Evolutionary conservation across 2,888 invertebrate genomes (phyloP).

Genomic region (Spilosoma lubricipeda): DNA sequence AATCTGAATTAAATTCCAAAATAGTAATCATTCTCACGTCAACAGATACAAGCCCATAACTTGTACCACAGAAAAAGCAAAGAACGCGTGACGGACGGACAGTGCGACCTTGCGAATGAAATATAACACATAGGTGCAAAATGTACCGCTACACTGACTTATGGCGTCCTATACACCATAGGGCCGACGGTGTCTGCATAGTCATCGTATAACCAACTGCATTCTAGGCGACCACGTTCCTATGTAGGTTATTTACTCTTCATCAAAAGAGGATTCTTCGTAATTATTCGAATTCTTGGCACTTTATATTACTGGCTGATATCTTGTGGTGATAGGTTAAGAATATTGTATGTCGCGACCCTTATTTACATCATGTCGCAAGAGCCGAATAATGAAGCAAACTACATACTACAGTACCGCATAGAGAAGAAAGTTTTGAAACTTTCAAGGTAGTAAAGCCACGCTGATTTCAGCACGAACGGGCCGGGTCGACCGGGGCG

Average conservation of each 20-base stretch:
- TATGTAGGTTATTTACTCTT: constrained; percentile 9
- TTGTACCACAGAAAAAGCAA: constrained; percentile 52
- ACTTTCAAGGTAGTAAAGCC: no score
- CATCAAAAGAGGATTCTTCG: background rate
- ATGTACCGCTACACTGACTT: constrained; percentile 40
- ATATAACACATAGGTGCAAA: constrained; percentile 53
- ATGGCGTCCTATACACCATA: constrained; percentile 10
- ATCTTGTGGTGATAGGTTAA: no score
- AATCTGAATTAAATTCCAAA: background rate
- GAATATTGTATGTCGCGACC: no score
- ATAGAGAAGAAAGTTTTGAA: no score
- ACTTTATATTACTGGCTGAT: background rate
- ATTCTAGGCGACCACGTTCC: constrained; percentile 24
- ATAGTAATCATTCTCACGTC: no score
- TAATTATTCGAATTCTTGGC: constrained; percentile 9
- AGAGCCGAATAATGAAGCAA: no score
- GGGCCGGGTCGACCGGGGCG: no score
- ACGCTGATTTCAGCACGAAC: no score
- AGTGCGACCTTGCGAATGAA: constrained; percentile 61
- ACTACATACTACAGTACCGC: no score
- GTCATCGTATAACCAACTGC: constrained; percentile 13
- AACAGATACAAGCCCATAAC: constrained; percentile 22
- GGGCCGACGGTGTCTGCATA: background rate
- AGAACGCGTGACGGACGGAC: constrained; percentile 66
- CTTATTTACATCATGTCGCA: no score